Evolutionary conservation across 2,113 vertebrate species (phyloP).

Genomic region (Ardeotis arabs): DNA sequence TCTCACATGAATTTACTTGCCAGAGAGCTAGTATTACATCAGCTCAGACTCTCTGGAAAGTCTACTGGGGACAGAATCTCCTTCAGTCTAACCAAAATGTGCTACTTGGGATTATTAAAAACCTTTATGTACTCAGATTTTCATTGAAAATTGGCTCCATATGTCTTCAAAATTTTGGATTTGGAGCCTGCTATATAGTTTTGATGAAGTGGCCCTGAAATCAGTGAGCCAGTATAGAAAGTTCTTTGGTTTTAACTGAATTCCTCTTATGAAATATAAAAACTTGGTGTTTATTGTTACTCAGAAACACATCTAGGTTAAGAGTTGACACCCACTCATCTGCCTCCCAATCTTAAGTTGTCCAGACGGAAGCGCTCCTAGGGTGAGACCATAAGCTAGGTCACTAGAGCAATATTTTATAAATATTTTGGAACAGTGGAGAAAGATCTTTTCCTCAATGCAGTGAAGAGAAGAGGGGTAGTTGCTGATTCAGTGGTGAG

Average conservation of each 20-base stretch:
- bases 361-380: not conserved
- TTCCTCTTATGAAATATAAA: not conserved
- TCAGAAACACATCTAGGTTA: not conserved
- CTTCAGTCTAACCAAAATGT: not conserved
- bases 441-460: not conserved
- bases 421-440: not conserved
- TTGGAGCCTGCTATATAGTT: not conserved
- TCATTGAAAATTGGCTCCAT: not conserved
- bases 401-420: not conserved
- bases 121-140: not conserved
- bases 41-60: not conserved
- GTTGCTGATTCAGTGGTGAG: not conserved
- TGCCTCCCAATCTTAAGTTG: not conserved
- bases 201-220: not conserved
- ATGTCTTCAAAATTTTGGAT: not conserved
- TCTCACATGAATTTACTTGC: conserved; percentile 1
- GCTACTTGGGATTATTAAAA: not conserved
- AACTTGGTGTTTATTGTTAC: not conserved
- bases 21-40: not conserved
- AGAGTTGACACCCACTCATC: not conserved
- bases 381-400: not conserved
- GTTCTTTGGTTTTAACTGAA: not conserved
- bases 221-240: not conserved
- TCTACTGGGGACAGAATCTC: not conserved
- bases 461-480: not conserved